Evolutionary conservation across 2,888 invertebrate genomes (phyloP), one percentile per base, ranked within the genome.

Genomic region (Osmoderma eremita): DNA sequence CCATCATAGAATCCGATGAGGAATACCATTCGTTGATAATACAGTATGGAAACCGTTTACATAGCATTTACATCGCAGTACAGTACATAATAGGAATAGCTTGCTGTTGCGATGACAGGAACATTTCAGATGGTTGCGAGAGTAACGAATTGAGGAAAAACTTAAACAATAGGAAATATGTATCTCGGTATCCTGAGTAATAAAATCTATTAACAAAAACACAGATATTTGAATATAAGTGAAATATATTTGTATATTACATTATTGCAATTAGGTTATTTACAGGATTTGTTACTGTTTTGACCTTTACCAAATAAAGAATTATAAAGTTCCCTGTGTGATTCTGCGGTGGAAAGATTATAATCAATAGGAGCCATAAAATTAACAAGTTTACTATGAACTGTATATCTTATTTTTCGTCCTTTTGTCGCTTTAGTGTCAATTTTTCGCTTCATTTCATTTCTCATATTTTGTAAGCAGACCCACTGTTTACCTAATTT

Each of bases 371-470:
- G 92, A 1, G 95, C 94, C 95, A 96, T 94, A 79, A 91, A 97
- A 83, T 95, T 97, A 0, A 95, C 90, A 58, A 97, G 82, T 78
- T 95, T 92, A 62, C 91, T 88, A 79, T 95, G 94, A 0, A 95
- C 90, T 68, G 90, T 90, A 81, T 93, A 96, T 78, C 94, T 88
- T 58, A 97, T 88, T 82, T 93, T 94, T 67, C 98, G 86, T 0
- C 97, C 98, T 83, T 98, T 98, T 3, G 96, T 95, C 0, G 97
- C 97, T 80, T 90, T 90, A 0, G 95, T 95, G 78, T 98, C 98
- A 0, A 97, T 91, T 81, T 93, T 95, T 72, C 92, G 88, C 81
- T 97, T 98, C 89, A 94, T 92, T 83, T 95, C 95, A 78, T 90
- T 94, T 41, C 97, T 84, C 82, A 97, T 86, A 81, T 92, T 96